These are phyloP conservation scores for Phenganax marumi DNA, from an alignment of 92 coral and sea anemone species.

Conservation along the genomic window DNA sequence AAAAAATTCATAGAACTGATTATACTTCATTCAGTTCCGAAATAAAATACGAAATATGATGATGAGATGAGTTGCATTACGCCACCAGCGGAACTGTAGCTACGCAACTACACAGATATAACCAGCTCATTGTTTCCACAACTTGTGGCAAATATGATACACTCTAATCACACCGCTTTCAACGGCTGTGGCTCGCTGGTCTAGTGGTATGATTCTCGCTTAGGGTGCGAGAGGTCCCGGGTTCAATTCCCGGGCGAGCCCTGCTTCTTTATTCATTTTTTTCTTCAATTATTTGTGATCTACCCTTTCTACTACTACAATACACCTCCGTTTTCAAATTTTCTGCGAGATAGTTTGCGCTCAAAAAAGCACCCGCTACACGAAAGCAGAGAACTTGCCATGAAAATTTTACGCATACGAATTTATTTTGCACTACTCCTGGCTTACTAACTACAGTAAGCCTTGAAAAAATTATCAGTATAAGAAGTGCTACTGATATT, in stretches of 20 bases:
- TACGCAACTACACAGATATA: background rate
- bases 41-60: background rate
- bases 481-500: no score
- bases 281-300: background rate
- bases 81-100: background rate
- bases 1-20: background rate
- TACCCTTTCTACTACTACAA: no score
- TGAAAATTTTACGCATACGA: background rate
- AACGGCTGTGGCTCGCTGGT: conserved; percentile 42
- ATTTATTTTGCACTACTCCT: background rate
- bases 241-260: conserved; percentile 59
- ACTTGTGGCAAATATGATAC: conserved; percentile 3
- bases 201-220: conserved; percentile 60
- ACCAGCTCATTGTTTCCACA: conserved; percentile 4
- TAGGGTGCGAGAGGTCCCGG: conserved; percentile 63
- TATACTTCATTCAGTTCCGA: background rate
- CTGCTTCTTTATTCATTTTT: background rate
- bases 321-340: no score
- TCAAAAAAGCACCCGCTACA: no score
- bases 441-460: background rate
- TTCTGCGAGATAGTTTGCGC: no score
- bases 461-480: no score
- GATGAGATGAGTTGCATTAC: background rate
- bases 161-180: background rate
- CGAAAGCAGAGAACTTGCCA: background rate